Percentiles rank a stretch among this genome's conserved stretches.
phyloP scores from a whole-genome alignment of 92 coral and sea anemone species.

The Palythoa grandiflora region DNA sequence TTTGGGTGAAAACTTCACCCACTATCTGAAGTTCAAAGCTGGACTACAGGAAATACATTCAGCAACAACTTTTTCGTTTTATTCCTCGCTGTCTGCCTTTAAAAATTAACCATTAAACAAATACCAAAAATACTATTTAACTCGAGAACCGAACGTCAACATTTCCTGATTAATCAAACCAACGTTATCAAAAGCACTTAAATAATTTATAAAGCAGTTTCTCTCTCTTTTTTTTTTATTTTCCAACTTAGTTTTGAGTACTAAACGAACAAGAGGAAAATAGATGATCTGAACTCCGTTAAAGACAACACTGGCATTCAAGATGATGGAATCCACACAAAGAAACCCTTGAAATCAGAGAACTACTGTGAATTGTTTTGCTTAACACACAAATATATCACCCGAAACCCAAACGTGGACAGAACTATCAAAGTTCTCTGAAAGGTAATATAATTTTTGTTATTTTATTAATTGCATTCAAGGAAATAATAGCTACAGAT shows the following conservation, averaged over 20 bases:
- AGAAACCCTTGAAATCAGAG: slow-evolving; percentile 43
- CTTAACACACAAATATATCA: slow-evolving; percentile 10
- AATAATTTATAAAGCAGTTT: slow-evolving; percentile 26
- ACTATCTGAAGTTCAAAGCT: no score
- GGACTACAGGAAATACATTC: not conserved
- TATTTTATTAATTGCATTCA: not conserved
- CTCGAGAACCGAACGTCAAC: slow-evolving; percentile 1
- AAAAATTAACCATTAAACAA: not conserved
- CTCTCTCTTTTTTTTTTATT: slow-evolving; percentile 10
- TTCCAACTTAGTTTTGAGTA: not conserved
- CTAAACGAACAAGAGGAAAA: not conserved
- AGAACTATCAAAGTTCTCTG: not conserved
- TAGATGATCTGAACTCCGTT: not conserved
- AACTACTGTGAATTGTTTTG: slow-evolving; percentile 11
- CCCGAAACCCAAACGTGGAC: slow-evolving; percentile 52
- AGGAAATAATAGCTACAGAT: not conserved
- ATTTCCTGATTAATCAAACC: slow-evolving; percentile 15
- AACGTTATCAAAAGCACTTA: slow-evolving; percentile 29
- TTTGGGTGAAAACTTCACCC: no score
- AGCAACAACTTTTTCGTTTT: not conserved
- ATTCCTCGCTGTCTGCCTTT: not conserved
- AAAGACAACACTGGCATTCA: not conserved
- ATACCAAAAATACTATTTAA: not conserved
- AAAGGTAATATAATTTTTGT: not conserved
- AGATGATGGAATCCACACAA: not conserved